Percentiles rank a stretch among this genome's conserved stretches.
Conservation (phyloP, 2,113 vertebrate species). For the Heteronetta atricapilla region DNA sequence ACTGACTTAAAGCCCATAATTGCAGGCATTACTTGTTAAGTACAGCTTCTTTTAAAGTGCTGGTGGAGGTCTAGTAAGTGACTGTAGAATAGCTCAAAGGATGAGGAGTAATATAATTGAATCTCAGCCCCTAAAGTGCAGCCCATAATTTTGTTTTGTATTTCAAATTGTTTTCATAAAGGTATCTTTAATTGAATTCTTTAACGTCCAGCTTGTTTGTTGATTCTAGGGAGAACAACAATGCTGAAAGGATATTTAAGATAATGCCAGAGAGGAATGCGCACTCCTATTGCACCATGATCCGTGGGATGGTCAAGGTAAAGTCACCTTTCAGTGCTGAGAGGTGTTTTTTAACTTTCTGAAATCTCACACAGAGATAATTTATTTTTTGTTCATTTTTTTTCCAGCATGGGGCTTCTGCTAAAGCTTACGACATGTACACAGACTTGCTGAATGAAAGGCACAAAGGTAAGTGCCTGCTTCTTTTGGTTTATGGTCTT, state of each 20-base stretch:
- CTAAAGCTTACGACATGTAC: slow-evolving; percentile 85
- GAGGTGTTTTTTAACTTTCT: background rate
- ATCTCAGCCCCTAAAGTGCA: background rate
- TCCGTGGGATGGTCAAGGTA: slow-evolving; percentile 96
- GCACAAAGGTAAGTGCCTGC: slow-evolving; percentile 80
- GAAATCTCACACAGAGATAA: background rate
- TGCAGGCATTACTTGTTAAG: background rate
- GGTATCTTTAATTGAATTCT: background rate
- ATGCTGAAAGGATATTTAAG: slow-evolving; percentile 91
- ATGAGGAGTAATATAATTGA: background rate
- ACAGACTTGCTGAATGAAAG: slow-evolving; percentile 87
- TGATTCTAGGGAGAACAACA: slow-evolving; percentile 80
- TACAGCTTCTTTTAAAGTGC: background rate
- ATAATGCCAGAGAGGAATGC: slow-evolving; percentile 88
- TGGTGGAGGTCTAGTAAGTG: background rate
- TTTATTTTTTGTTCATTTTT: background rate
- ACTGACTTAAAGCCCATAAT: background rate
- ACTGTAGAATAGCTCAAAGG: background rate
- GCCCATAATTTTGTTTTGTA: background rate
- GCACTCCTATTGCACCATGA: slow-evolving; percentile 87
- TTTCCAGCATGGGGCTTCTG: slow-evolving; percentile 80
- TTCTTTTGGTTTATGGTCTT: background rate
- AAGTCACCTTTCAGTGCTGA: background rate
- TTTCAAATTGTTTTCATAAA: background rate
- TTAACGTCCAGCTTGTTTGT: background rate